Base-by-base conservation (phyloP, 1,140 invertebrate genomes). In the Euglossa dilemma region DNA sequence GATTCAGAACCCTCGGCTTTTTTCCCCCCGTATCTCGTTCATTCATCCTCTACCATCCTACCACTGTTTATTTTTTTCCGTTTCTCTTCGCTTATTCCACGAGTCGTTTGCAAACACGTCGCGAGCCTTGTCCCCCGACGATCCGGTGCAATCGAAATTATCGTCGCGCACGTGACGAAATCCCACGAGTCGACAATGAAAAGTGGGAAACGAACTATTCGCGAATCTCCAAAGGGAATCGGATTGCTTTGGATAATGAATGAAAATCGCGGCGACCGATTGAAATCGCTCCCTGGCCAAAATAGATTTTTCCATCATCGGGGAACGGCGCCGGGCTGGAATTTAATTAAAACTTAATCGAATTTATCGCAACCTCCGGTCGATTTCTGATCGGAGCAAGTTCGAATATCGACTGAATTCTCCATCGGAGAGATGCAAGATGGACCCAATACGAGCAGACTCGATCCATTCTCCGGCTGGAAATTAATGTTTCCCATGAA, bases 271-370 rank as follows among this genome's bases (percentile, higher is more conserved):
- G 9, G 50, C 14, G 23, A 11, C 18, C 25, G 43, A 14, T 11
- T 23, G 71, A 43, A 43, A 56, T 36, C 36, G 20, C 43, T 57
- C 36, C 20, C 25, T 7, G 36, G 23, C 6, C 20, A 25, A 59
- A 59, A 57, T 45, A 45, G 28, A 59, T 73, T 43, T 73, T n/a
- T 73, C 11, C 7, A 43, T 43, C 4, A 9, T 74, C 45, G 36
- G n/a, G 52, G 20, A 57, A 7, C 50, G 52, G 8, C 50, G 0
- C 6, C 7, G 16, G 56, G 0, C n/a, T 36, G 45, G 59, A 64
- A 36, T 52, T 76, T 63, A 76, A 76, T 76, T 63, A 63, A 76
- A 64, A 50, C 8, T 76, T 64, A 50, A 64, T 76, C 25, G 47
- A 76, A 64, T 64, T 64, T 36, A 76, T 76, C 43, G 20, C 59